Conservation (phyloP, 1,140 invertebrate species). For the Vanessa tameamea region DNA sequence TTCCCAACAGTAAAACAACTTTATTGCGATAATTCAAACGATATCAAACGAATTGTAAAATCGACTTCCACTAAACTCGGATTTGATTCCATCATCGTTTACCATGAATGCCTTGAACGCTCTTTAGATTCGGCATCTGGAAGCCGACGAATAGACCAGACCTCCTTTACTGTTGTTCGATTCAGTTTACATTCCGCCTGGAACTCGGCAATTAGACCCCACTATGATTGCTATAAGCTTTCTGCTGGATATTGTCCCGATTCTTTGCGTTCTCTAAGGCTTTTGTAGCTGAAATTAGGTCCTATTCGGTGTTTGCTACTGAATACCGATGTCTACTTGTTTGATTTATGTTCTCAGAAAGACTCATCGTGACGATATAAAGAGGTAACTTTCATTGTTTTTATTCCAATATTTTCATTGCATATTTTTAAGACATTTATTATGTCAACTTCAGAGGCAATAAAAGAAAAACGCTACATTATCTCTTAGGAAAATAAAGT, state of each 20-base stretch:
- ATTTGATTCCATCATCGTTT: conserved; percentile 29
- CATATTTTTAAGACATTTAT: too few species aligned
- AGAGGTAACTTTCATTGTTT: too few species aligned
- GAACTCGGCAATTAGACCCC: conserved; percentile 24
- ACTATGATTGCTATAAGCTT: conserved; percentile 21
- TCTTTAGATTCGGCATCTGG: conserved; percentile 14
- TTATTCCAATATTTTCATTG: too few species aligned
- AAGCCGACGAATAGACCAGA: background rate
- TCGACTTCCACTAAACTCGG: conserved; percentile 2
- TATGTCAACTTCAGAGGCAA: too few species aligned
- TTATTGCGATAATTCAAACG: conserved; percentile 3
- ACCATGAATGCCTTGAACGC: conserved; percentile 15
- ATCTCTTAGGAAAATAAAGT: too few species aligned
- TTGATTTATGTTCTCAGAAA: background rate
- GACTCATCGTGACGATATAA: too few species aligned
- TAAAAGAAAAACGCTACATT: too few species aligned
- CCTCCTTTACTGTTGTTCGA: conserved; percentile 4
- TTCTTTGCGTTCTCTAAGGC: conserved; percentile 1
- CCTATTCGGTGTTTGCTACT: background rate
- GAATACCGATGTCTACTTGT: background rate
- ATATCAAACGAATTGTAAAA: conserved; percentile 10
- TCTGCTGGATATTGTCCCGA: conserved; percentile 11
- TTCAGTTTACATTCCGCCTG: conserved; percentile 24
- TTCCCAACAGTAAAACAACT: background rate
- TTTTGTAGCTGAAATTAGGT: conserved; percentile 4